phyloP scores from a whole-genome alignment of 1,140 invertebrate genomes.

The Micrasema longulum region DNA sequence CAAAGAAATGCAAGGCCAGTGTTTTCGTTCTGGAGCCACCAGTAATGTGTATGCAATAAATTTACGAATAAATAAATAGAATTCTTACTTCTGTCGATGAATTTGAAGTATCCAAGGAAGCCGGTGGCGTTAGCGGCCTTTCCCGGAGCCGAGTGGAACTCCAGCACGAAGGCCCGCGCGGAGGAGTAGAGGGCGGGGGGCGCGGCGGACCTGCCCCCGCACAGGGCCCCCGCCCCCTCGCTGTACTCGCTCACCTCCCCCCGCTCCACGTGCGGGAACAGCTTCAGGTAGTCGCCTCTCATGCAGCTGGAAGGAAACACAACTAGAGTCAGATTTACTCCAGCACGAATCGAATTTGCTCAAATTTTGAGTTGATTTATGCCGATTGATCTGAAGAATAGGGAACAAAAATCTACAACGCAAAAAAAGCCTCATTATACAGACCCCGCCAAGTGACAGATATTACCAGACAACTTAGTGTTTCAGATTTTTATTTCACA shows the following conservation, averaged over 20 bases:
- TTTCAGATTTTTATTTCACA: no score
- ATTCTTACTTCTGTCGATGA: conserved; percentile 83
- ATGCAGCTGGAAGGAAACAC: conserved; percentile 75
- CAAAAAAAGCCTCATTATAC: no score
- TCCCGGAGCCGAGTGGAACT: conserved; percentile 78
- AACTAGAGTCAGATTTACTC: conserved; percentile 48
- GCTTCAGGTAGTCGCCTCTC: conserved; percentile 81
- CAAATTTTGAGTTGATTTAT: no score
- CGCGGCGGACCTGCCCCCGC: conserved; percentile 78
- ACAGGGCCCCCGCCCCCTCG: conserved; percentile 80
- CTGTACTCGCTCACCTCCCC: conserved; percentile 83
- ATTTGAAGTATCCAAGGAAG: conserved; percentile 83
- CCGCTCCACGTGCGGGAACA: conserved; percentile 80
- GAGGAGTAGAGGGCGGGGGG: conserved; percentile 85
- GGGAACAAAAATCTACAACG: no score
- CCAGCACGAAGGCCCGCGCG: conserved; percentile 81
- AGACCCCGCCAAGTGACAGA: no score
- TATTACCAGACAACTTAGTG: no score
- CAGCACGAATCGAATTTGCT: no score
- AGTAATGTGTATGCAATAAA: no score
- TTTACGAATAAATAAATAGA: no score
- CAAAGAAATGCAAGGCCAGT: no score
- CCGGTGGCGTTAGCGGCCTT: conserved; percentile 75
- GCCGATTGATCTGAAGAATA: no score
- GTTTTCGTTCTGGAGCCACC: no score